Base-by-base conservation (phyloP, 2,797 vertebrate genomes). In the Florisuga fusca region DNA sequence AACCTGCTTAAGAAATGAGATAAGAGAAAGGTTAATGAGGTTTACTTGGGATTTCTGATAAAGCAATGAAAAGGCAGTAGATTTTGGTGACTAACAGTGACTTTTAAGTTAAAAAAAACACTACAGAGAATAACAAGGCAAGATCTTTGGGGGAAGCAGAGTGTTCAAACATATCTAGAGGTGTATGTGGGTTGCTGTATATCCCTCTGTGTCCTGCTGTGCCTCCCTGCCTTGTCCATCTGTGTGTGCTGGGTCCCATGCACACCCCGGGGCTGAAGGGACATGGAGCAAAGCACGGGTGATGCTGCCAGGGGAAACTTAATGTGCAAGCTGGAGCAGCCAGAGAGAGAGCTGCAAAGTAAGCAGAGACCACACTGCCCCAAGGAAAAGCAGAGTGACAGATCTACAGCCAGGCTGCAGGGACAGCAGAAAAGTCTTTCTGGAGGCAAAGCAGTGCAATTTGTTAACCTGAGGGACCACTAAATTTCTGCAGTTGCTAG, bases 371-470 rank as follows among this genome's bases (percentile, higher is more conserved):
- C 0, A 8, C 48, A 3, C 19, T 82, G 79, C n/a, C 59, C 34
- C 2, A 4, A 63, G 58, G 73, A 61, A 69, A 74, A 85, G 3
- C 38, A 53, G 72, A 61, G 68, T 87, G 82, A n/a, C 72, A 92
- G 21, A 89, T 51, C 62, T 16, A 17, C 38, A 78, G 21, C 17
- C 63, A 51, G 62, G 74, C 55, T 87, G 55, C 89, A 87, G 78
- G 78, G 38, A 67, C 67, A 89, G 78, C 77, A 94, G 36, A 89
- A 94, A 73, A 84, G 20, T n/a, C 61, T 87, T 94, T 92, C 82
- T 61, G 71, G 67, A 31, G 87, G 57, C 18, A 0, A 46, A 1
- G 2, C 2, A 3, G 46, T 79, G 36, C 26, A 36, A 53, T 50
- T 43, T 80, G 33, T 87, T 82, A 71, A 50, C 57, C 46, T 55